phyloP scores from a whole-genome alignment of 2,113 vertebrate species.

The Gymnogyps californianus region DNA sequence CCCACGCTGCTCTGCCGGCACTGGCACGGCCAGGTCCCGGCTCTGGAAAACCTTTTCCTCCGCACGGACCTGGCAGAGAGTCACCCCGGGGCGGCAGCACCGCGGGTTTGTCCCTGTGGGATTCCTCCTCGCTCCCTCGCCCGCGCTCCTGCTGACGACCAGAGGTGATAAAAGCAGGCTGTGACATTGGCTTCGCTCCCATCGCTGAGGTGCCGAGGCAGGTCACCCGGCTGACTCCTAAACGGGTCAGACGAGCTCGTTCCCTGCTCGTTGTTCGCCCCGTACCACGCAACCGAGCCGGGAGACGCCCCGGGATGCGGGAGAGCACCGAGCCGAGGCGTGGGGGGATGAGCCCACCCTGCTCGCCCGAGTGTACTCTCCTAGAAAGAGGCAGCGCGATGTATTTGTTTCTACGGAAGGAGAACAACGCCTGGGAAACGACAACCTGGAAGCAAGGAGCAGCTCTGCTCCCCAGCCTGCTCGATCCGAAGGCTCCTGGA shows the following conservation, averaged over 20 bases:
- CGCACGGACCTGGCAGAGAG: rapidly evolving
- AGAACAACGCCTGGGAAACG: not conserved
- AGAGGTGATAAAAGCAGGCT: not conserved
- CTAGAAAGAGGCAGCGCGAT: rapidly evolving
- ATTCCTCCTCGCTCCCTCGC: not conserved
- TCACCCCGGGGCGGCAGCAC: not conserved
- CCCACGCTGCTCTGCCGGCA: rapidly evolving
- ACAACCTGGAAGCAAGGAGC: not conserved
- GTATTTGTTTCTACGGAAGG: not conserved
- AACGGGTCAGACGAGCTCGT: not conserved
- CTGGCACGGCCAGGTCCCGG: rapidly evolving
- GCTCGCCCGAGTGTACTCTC: not conserved
- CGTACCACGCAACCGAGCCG: rapidly evolving
- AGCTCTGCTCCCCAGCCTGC: not conserved
- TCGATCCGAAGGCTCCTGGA: not conserved
- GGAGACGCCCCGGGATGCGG: not conserved
- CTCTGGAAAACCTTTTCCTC: not conserved
- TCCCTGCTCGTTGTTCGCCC: not conserved
- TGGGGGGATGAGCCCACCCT: not conserved
- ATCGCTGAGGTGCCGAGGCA: not conserved
- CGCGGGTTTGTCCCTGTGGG: rapidly evolving
- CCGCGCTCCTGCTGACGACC: not conserved
- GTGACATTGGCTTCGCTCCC: rapidly evolving
- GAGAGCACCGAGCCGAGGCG: not conserved
- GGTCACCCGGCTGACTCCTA: not conserved